These are phyloP conservation scores for Apostichopus japonicus DNA, from an alignment of 35 echinoderm and acorn worm species.

Conservation along the genomic window DNA sequence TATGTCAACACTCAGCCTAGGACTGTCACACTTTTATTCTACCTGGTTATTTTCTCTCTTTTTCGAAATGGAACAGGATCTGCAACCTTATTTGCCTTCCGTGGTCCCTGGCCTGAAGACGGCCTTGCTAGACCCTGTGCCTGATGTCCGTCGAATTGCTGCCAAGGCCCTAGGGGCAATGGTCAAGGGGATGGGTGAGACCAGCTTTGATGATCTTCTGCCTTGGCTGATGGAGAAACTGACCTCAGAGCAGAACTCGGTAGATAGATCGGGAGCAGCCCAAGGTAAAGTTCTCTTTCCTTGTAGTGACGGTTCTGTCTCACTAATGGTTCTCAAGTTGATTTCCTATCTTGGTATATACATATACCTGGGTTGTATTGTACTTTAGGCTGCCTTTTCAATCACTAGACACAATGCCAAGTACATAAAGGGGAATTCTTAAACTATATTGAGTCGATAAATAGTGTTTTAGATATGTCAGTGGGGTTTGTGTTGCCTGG, in stretches of 20 bases:
- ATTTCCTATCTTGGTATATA: too few species aligned
- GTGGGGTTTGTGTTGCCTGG: too few species aligned
- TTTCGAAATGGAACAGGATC: conserved; percentile 55
- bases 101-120: conserved; percentile 92
- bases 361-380: too few species aligned
- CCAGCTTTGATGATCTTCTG: conserved; percentile 88
- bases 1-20: too few species aligned
- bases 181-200: conserved; percentile 96
- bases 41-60: too few species aligned
- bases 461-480: too few species aligned
- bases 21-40: too few species aligned
- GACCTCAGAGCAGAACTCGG: conserved; percentile 94
- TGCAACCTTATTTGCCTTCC: conserved; percentile 95
- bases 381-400: too few species aligned
- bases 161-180: conserved; percentile 94
- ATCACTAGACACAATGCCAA: too few species aligned
- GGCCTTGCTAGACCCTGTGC: conserved; percentile 90
- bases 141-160: conserved; percentile 88
- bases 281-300: conserved; percentile 73
- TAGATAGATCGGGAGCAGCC: conserved; percentile 94
- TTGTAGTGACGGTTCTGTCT: neutral
- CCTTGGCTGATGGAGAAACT: conserved; percentile 99
- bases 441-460: too few species aligned
- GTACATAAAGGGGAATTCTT: too few species aligned
- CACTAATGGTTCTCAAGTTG: too few species aligned